Conservation (phyloP, 2,113 vertebrate species). For the Dryoscopus gambensis region DNA sequence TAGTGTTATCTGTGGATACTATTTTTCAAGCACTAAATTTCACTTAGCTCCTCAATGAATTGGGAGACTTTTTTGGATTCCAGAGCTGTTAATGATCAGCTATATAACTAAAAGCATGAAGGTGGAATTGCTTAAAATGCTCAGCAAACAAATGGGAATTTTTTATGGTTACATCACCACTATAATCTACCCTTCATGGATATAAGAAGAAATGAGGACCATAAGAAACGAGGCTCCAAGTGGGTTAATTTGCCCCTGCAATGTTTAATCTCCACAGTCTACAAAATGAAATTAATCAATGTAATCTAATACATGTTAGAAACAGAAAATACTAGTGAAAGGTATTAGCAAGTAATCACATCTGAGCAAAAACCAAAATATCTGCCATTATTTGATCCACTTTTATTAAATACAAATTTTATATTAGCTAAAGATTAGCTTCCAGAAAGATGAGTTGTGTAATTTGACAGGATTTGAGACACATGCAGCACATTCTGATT, state of each 20-base stretch:
- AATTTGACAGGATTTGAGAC: conserved; percentile 19
- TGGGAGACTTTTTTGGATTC: neutral
- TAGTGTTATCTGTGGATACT: neutral
- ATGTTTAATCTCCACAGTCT: conserved; percentile 1
- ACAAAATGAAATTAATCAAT: neutral
- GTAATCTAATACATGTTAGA: neutral
- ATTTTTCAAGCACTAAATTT: neutral
- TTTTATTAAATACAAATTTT: conserved; percentile 12
- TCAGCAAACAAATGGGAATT: neutral
- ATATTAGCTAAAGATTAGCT: neutral
- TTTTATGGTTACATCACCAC: neutral
- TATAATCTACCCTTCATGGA: neutral
- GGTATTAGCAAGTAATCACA: neutral
- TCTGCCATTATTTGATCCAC: neutral
- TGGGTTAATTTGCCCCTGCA: neutral
- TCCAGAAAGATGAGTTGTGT: conserved; percentile 25
- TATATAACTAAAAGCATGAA: neutral
- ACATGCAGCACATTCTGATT: neutral
- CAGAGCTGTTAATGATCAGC: neutral
- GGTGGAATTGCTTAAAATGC: neutral
- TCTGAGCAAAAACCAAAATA: conserved; percentile 5
- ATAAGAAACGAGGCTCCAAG: neutral
- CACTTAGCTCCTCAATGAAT: neutral
- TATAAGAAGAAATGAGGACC: too few species aligned
- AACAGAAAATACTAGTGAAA: neutral